Evolutionary conservation across 2,797 vertebrate genomes (phyloP).

Genomic region (Lophius americanus): DNA sequence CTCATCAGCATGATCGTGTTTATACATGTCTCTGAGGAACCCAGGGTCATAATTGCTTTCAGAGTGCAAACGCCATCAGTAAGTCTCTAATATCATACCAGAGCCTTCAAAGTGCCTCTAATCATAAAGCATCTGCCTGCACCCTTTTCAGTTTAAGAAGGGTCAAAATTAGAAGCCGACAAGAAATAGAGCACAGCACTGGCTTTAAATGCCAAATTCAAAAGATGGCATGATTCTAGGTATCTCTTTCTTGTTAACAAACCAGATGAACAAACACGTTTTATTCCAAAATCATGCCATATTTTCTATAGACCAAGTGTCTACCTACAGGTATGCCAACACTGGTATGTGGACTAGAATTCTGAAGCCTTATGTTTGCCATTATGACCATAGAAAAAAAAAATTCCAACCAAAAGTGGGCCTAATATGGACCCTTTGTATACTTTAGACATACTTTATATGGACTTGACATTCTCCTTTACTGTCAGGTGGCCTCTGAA

Average conservation of each 20-base stretch:
- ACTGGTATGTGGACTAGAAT: too few relatives aligned
- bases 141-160: constrained; percentile 8
- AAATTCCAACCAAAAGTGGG: too few relatives aligned
- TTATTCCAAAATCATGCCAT: background rate
- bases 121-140: constrained; percentile 17
- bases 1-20: constrained; percentile 66
- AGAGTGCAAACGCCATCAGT: constrained; percentile 49
- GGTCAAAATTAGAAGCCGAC: background rate
- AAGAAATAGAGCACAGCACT: background rate
- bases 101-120: constrained; percentile 16
- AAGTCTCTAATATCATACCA: constrained; percentile 43
- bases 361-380: too few relatives aligned
- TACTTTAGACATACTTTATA: too few relatives aligned
- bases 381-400: too few relatives aligned
- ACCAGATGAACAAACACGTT: background rate
- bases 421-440: too few relatives aligned
- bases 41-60: constrained; percentile 61
- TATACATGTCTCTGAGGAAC: constrained; percentile 45
- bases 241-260: background rate
- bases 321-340: too few relatives aligned
- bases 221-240: too few relatives aligned
- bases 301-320: background rate
- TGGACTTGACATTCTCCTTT: too few relatives aligned
- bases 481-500: too few relatives aligned
- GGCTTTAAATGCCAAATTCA: background rate